Base-by-base conservation (phyloP, 2,888 invertebrate species). In the Litoditis marina region DNA sequence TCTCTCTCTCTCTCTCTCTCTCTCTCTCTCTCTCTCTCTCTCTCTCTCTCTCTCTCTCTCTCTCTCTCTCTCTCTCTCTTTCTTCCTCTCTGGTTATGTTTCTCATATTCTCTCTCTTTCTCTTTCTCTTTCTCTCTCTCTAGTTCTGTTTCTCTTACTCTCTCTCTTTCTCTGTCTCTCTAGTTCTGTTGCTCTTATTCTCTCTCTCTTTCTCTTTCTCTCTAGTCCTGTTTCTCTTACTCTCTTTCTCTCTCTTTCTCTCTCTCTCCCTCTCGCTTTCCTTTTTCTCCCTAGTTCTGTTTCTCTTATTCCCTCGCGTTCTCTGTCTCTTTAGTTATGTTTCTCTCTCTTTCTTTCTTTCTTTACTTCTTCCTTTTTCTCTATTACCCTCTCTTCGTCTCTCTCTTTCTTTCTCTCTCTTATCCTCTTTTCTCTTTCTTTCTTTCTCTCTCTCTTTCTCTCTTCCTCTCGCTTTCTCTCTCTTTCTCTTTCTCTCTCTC, bases 131-230 rank as follows among this genome's bases (percentile, higher is more conserved):
- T 47, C 47, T 47, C 47, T 13, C 47, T 2, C 8, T 47, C 47
- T 47, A 19, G 19, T 27, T 27, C 25, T 19, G n/a, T 16, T 19
- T 16, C 46, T 46, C 7, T 11, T 36, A 11, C 7, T 19, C 46
- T 8, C 46, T 16, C 8, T 16, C 7, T 46, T 46, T 52, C n/a
- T 51, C 11, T 8, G 47, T 47, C 8, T 22, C 4, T 5, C 19
- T 25, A 68, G 62, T 65, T 62, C 62, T 68, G 61, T 49, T 49
- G 56, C 31, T 16, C 47, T 34, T 59, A 39, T 39, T 44, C 60
- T 39, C 42, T 39, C 34, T 22, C 53, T 34, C 52, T 42, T 52
- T 51, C 52, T 30, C 30, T 30, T 53, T 32, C 28, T n/a, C 34
- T 52, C 16, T 52, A 36, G 19, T 51, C 46, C 27, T 11, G 7